A percentile compares a stretch with the other conserved stretches of the same genome.
These are phyloP conservation scores for Tachina fera DNA, from an alignment of 2,888 invertebrate species.

Conservation along the genomic window DNA sequence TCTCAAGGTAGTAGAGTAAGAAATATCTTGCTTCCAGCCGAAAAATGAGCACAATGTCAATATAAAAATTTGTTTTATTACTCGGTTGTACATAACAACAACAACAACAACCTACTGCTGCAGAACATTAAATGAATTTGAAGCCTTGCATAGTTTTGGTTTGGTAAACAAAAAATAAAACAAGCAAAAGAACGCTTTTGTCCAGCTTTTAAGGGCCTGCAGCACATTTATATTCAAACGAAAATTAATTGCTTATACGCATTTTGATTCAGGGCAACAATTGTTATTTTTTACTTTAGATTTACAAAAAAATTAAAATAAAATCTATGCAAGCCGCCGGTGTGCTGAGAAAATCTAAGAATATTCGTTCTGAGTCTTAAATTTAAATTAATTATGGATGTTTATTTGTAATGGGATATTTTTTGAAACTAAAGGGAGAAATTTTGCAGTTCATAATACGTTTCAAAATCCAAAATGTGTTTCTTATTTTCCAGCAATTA, in stretches of 20 bases:
- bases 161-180: not conserved
- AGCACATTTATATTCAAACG: conserved; percentile 39
- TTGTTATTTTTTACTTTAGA: not conserved
- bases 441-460: no score
- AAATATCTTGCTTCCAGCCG: conserved; percentile 56
- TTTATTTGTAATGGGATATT: no score
- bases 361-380: not conserved
- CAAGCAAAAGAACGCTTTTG: conserved; percentile 11
- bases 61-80: conserved; percentile 55
- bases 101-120: not conserved
- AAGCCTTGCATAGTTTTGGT: conserved; percentile 38
- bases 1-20: conserved; percentile 23
- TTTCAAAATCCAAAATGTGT: no score
- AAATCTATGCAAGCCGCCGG: not conserved
- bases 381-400: no score
- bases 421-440: no score
- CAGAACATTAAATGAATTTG: conserved; percentile 37
- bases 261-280: conserved; percentile 61
- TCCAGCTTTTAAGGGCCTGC: conserved; percentile 30
- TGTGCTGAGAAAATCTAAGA: not conserved
- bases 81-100: conserved; percentile 11
- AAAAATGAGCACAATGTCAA: conserved; percentile 64
- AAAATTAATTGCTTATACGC: conserved; percentile 67
- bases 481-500: no score
- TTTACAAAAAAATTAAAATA: not conserved